Evolutionary conservation across 1,140 invertebrate genomes (phyloP).

Genomic region (Diuraphis noxia): DNA sequence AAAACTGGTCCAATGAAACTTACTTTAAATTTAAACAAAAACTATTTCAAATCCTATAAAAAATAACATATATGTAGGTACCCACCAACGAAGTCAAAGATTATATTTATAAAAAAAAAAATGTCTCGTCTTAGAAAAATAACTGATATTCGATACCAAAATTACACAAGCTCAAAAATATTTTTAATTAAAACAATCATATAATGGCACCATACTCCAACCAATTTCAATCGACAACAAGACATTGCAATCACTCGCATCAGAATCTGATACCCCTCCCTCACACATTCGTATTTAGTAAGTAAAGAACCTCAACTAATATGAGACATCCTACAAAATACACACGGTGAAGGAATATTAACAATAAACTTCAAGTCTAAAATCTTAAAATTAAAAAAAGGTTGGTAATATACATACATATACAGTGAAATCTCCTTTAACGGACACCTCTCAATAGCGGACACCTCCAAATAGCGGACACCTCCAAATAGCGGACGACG

Average conservation of each 20-base stretch:
- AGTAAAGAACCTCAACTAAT: too few relatives aligned
- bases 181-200: background rate
- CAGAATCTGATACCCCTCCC: background rate
- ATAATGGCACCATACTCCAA: background rate
- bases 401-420: too few relatives aligned
- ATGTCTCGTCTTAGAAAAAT: background rate
- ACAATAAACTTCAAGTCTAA: too few relatives aligned
- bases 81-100: background rate
- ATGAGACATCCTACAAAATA: too few relatives aligned
- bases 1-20: too few relatives aligned
- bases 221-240: background rate
- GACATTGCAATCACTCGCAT: background rate
- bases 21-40: background rate
- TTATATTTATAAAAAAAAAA: background rate
- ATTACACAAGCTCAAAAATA: background rate
- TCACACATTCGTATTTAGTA: too few relatives aligned
- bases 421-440: too few relatives aligned
- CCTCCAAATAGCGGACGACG: too few relatives aligned
- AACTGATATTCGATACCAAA: background rate
- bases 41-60: background rate
- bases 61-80: background rate
- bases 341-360: too few relatives aligned
- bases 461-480: too few relatives aligned
- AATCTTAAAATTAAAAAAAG: too few relatives aligned
- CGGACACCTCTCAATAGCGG: too few relatives aligned